A percentile compares a stretch with the other conserved stretches of the same genome.
These are phyloP conservation scores for Amphipoea oculea DNA, from an alignment of 2,888 invertebrate genomes.

Conservation along the genomic window DNA sequence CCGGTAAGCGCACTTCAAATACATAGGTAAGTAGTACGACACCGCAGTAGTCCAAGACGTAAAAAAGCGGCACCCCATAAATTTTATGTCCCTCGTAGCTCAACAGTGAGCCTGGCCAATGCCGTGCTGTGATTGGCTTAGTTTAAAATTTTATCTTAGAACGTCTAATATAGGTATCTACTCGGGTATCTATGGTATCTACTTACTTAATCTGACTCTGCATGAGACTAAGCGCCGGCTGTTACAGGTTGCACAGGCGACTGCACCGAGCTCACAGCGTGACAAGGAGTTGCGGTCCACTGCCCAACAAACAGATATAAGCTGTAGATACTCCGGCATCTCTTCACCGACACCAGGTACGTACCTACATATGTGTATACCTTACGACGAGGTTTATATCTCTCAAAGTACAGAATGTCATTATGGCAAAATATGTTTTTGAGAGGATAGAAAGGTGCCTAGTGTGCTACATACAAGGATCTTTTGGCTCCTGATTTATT, in stretches of 20 bases:
- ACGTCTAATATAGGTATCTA: not conserved
- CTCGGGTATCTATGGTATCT: too few relatives aligned
- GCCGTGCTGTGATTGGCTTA: not conserved
- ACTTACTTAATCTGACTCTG: not conserved
- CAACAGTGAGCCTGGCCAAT: not conserved
- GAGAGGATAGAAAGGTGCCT: not conserved
- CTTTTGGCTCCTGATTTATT: not conserved
- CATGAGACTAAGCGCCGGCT: not conserved
- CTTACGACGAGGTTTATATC: too few relatives aligned
- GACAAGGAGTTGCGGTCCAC: constrained; percentile 79
- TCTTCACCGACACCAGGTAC: constrained; percentile 74
- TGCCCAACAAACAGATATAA: constrained; percentile 86
- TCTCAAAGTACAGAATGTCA: constrained; percentile 3
- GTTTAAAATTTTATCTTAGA: not conserved
- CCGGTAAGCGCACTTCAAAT: constrained; percentile 68
- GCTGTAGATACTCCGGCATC: constrained; percentile 79
- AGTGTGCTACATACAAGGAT: not conserved
- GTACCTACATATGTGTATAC: too few relatives aligned
- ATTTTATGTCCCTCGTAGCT: not conserved
- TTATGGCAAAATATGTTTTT: not conserved
- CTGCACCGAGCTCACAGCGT: constrained; percentile 62
- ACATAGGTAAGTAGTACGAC: too few relatives aligned
- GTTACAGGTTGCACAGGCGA: constrained; percentile 47
- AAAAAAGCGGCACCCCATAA: not conserved
- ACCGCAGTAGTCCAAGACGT: not conserved